Evolutionary conservation across 2,797 vertebrate species (phyloP).

Genomic region (Vespertilio murinus): DNA sequence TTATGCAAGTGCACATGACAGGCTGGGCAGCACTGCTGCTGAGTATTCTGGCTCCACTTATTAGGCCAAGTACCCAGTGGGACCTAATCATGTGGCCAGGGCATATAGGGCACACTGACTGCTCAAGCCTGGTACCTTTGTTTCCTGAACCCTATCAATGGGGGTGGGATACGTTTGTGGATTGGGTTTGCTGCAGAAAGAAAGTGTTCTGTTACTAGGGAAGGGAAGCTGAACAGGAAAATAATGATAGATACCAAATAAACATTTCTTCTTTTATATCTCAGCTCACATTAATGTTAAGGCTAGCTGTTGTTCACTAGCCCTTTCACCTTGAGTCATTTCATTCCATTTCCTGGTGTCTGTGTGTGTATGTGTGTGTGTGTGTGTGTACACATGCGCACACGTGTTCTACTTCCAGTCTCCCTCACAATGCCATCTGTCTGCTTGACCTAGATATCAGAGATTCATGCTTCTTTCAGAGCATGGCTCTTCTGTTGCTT

Average conservation of each 20-base stretch:
- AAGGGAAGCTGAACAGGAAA: not conserved
- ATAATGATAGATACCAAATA: not conserved
- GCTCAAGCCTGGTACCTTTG: not conserved
- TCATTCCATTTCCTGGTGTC: not conserved
- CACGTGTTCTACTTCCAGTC: not conserved
- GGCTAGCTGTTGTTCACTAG: not conserved
- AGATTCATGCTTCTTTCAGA: not conserved
- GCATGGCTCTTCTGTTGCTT: not conserved
- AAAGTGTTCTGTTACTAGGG: not conserved
- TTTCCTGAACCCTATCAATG: not conserved
- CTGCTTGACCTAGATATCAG: constrained; percentile 61
- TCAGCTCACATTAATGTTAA: not conserved
- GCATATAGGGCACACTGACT: not conserved
- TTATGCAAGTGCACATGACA: not conserved
- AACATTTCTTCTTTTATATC: not conserved
- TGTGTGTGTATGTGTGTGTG: not conserved
- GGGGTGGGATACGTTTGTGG: not conserved
- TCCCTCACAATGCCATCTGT: constrained; percentile 53
- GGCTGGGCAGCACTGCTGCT: not conserved
- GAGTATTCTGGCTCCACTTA: not conserved
- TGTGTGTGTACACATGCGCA: not conserved
- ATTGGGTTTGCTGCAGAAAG: not conserved
- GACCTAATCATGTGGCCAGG: not conserved
- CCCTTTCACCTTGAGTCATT: not conserved
- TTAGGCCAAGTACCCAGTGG: not conserved